phyloP scores from a whole-genome alignment of 2,888 invertebrate species.

The Noctua fimbriata region DNA sequence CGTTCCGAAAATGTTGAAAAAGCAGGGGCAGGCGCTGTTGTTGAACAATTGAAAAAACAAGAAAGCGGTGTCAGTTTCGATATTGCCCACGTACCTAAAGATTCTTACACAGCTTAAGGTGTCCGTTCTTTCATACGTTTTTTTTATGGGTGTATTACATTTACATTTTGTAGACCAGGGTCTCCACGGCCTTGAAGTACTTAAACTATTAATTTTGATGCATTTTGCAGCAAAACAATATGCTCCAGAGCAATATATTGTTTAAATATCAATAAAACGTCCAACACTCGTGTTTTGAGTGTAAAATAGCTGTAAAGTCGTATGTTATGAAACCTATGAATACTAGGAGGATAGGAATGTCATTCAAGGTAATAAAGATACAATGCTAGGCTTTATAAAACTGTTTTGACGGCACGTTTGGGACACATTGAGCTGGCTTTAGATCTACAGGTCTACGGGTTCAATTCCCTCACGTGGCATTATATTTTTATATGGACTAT shows the following conservation, averaged over 20 bases:
- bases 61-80: neutral
- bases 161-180: neutral
- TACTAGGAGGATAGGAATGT: neutral
- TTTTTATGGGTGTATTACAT: neutral
- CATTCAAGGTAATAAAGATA: neutral
- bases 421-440: neutral
- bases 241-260: neutral
- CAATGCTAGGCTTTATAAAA: neutral
- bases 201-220: neutral
- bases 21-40: neutral
- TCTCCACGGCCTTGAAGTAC: no score
- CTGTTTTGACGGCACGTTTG: conserved; percentile 5
- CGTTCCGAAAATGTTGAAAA: neutral
- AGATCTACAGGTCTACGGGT: neutral
- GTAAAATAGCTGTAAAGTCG: conserved; percentile 1
- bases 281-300: neutral
- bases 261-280: conserved; percentile 20
- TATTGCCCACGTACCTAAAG: neutral
- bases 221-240: neutral
- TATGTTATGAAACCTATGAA: neutral
- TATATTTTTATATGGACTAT: neutral
- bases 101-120: neutral
- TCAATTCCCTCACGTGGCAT: neutral
- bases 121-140: neutral
- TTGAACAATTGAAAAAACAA: neutral